Percentiles rank a stretch among this genome's conserved stretches.
These are phyloP conservation scores for Pelusios castaneus DNA, from an alignment of 2,113 vertebrate genomes.

Conservation along the genomic window DNA sequence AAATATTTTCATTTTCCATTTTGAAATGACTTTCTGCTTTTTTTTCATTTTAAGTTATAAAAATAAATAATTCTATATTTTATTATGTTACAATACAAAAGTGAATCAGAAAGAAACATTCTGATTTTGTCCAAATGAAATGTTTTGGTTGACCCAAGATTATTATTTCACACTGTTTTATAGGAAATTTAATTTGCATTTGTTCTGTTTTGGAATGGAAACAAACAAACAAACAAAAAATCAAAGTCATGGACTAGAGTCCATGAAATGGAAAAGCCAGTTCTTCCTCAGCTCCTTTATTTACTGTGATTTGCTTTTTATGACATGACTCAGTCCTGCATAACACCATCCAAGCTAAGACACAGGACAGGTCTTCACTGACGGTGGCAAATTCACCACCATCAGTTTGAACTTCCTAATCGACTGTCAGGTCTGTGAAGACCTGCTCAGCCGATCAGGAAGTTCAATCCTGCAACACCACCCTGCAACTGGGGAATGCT, in stretches of 20 bases:
- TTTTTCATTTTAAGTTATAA: not conserved
- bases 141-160: not conserved
- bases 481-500: too few relatives aligned
- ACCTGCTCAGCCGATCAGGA: too few relatives aligned
- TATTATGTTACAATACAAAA: not conserved
- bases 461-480: too few relatives aligned
- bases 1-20: not conserved
- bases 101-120: not conserved
- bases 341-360: rapidly evolving
- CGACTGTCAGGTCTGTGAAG: too few relatives aligned
- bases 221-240: too few relatives aligned
- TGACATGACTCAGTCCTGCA: rapidly evolving
- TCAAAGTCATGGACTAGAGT: not conserved
- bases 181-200: not conserved
- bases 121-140: not conserved
- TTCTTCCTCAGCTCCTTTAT: not conserved
- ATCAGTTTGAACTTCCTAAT: too few relatives aligned
- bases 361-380: too few relatives aligned
- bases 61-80: too few relatives aligned
- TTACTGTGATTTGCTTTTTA: not conserved
- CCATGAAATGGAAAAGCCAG: not conserved
- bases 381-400: too few relatives aligned
- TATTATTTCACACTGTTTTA: not conserved
- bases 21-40: not conserved
- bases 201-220: not conserved